Base-by-base conservation (phyloP, 2,113 vertebrate species). In the Phoenicopterus ruber region DNA sequence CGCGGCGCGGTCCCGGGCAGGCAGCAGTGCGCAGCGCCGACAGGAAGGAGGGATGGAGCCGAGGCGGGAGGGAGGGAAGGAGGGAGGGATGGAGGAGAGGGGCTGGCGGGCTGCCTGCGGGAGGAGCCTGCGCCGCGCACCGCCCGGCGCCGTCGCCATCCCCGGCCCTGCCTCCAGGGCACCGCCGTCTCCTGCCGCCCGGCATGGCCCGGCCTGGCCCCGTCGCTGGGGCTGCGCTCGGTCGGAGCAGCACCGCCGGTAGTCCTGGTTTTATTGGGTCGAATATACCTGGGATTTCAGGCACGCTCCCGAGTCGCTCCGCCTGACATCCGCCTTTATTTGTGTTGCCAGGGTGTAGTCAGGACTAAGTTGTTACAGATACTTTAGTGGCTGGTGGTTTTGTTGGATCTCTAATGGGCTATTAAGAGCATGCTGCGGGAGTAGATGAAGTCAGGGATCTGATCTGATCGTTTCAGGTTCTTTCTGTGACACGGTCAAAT, bases 41-140 rank as follows among this genome's bases (percentile, higher is more conserved):
- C 95, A 93, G 93, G 95, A 97, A 96, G 93, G 94, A 73, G 61
- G 80, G 61, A 46, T 54, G 29, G 32, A 67, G 46, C 69, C 73
- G 38, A 50, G 36, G 32, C 44, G 18, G 3, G 66, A 6, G 13
- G 26, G 62, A 20, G 26, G 29, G 50, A 74, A 21, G 47, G 31
- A 22, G 15, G 25, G 31, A 50, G n/a, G 34, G 25, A 78, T 36
- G 25, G 47, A 29, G 4, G 46, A 80, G 31, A 69, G 28, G 6
- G 28, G 32, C 63, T 21, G 46, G 49, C 42, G 54, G 49, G 70
- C 38, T 70, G 54, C 54, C 49, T 6, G 36, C 47, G 31, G 38
- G 82, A 55, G 44, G 77, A 65, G 24, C 40, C 42, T 42, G 57
- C 44, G 54, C 36, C 36, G 29, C 65, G 81, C 73, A 40, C 46